A percentile compares a stretch with the other conserved stretches of the same genome.
phyloP scores from a whole-genome alignment of 2,113 vertebrate species.

The Rhombomys opimus region DNA sequence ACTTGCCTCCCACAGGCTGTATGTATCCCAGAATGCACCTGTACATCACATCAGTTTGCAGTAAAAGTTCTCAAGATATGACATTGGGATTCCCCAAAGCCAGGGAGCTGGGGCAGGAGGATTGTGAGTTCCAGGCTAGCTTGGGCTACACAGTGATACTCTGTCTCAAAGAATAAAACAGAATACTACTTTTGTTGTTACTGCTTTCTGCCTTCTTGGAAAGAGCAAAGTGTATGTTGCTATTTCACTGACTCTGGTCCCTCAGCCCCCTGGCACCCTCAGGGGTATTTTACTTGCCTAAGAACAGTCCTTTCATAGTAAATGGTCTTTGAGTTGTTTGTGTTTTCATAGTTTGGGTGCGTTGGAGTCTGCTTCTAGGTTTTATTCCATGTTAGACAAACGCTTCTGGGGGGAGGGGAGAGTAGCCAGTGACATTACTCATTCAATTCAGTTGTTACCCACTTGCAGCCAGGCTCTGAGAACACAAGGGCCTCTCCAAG shows the following conservation, averaged over 20 bases:
- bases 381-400: conserved; percentile 6
- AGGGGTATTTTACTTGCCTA: conserved; percentile 14
- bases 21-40: neutral
- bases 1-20: neutral
- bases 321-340: conserved; percentile 31
- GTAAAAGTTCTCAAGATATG: neutral
- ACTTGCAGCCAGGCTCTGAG: neutral
- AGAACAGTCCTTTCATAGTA: conserved; percentile 1
- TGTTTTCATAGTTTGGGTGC: conserved; percentile 28
- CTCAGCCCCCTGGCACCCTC: neutral
- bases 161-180: neutral
- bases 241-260: neutral
- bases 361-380: neutral
- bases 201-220: conserved; percentile 3
- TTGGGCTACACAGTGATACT: neutral
- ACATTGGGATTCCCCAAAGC: neutral
- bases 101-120: no score
- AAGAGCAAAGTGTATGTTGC: neutral
- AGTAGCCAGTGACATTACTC: conserved; percentile 8
- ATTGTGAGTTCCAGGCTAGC: neutral
- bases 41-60: neutral
- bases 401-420: neutral
- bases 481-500: neutral
- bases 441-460: neutral
- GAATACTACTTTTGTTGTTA: neutral